Evolutionary conservation across 2,888 invertebrate species (phyloP), one percentile per base, ranked within the genome.

Genomic region (Pyrocoelia pectoralis): DNA sequence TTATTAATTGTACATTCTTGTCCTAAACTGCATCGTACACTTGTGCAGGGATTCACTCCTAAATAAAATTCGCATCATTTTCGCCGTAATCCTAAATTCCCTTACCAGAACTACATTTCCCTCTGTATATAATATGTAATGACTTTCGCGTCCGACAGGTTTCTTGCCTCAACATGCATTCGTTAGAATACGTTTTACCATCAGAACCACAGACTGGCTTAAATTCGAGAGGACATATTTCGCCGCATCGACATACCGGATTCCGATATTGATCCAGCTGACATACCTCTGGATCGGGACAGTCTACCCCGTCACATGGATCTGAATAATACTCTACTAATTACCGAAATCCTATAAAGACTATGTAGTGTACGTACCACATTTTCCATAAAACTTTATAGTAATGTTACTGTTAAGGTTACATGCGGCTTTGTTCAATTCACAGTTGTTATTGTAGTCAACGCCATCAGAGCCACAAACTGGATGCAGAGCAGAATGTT

Each of bases 401-500:
- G 89, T 89, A 73, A 95, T 89, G 79, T 92, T 91, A 67, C 87
- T 84, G 69, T 87, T 87, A 58, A 87, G 84, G 61, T 87, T 86
- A 82, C 96, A 97, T 9, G 95, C 91, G 51, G 89, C 87, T 69
- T 89, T 85, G 73, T 91, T 88, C 83, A 96, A 85, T 78, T 94
- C 91, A 83, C 96, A 97, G 72, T 92, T 90, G 77, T 92, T 93
- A 61, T 87, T 86, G 80, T 97, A 96, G 78, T 94, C 94, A 67
- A 87, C 84, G 6, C 92, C 93, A 82, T 96, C 93, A 76, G 89
- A 84, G 79, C 93, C 92, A 80, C 95, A 95, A 49, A 95, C 88
- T 0, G 93, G 89, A 56, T 88, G 84, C 29, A 92, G 91, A 62
- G 90, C 91, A 69, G 89, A 87, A 82, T 91, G 92, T 82, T 94